Percentiles rank a stretch among this genome's conserved stretches.
phyloP scores from a whole-genome alignment of 2,797 vertebrate genomes.

The Anguilla megastoma region DNA sequence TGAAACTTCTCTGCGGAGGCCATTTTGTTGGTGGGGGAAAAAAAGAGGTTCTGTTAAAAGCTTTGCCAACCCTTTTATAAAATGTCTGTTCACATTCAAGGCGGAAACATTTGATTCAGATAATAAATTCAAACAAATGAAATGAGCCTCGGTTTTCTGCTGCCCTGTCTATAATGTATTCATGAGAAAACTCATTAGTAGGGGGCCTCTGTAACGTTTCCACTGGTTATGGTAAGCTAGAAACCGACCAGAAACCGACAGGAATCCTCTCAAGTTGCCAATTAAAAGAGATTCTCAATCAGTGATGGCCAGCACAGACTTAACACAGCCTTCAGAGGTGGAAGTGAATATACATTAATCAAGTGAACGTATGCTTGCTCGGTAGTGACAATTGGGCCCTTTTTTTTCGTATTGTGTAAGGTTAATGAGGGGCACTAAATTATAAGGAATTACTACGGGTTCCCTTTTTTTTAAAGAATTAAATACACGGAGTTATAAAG shows the following conservation, averaged over 20 bases:
- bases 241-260: too few relatives aligned
- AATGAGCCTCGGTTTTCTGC: background rate
- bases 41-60: background rate
- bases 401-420: background rate
- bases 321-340: background rate
- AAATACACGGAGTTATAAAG: background rate
- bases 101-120: constrained; percentile 12
- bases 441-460: background rate
- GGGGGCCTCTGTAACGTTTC: background rate
- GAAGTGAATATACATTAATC: background rate
- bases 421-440: background rate
- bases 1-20: background rate
- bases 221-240: background rate
- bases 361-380: background rate
- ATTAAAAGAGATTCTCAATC: background rate
- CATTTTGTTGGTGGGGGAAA: background rate
- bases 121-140: background rate
- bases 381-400: background rate
- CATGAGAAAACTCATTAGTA: constrained; percentile 7
- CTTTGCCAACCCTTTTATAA: constrained; percentile 18
- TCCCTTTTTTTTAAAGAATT: background rate
- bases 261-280: background rate
- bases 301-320: background rate
- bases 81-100: background rate
- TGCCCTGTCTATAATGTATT: background rate